A percentile compares a stretch with the other conserved stretches of the same genome.
phyloP scores from a whole-genome alignment of 2,797 vertebrate species.

The Myotis findleyi region DNA sequence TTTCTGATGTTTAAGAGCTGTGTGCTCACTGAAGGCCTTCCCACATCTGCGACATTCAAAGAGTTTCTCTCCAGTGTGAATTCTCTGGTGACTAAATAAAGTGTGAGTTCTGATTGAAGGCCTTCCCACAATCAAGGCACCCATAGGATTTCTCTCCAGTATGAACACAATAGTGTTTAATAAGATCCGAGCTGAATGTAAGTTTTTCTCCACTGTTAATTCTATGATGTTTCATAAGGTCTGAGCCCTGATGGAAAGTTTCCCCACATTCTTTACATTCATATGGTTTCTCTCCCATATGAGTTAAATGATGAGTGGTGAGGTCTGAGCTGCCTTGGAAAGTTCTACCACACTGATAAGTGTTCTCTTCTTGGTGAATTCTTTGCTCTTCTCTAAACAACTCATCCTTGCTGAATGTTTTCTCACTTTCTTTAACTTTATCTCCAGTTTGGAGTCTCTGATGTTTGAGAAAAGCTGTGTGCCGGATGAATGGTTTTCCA shows the following conservation, averaged over 20 bases:
- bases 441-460: conserved; percentile 7
- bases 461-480: background rate
- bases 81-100: conserved; percentile 17
- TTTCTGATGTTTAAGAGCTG: conserved; percentile 24
- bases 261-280: conserved; percentile 6
- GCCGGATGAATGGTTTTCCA: conserved; percentile 4
- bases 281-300: background rate
- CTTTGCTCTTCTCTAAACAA: background rate
- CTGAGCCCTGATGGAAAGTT: conserved; percentile 18
- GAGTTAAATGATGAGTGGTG: background rate
- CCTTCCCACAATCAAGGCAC: background rate
- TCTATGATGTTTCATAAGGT: background rate
- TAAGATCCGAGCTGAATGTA: conserved; percentile 37
- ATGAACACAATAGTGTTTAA: background rate
- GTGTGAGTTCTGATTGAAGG: conserved; percentile 25
- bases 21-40: background rate
- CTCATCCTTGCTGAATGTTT: background rate
- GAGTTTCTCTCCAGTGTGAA: background rate
- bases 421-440: background rate
- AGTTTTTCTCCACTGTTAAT: conserved; percentile 10
- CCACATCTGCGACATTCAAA: conserved; percentile 1
- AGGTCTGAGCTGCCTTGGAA: background rate
- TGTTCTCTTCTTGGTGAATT: background rate
- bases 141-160: background rate
- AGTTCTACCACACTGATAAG: background rate